phyloP scores from a whole-genome alignment of 2,113 vertebrate genomes.

The Rattus rattus region DNA sequence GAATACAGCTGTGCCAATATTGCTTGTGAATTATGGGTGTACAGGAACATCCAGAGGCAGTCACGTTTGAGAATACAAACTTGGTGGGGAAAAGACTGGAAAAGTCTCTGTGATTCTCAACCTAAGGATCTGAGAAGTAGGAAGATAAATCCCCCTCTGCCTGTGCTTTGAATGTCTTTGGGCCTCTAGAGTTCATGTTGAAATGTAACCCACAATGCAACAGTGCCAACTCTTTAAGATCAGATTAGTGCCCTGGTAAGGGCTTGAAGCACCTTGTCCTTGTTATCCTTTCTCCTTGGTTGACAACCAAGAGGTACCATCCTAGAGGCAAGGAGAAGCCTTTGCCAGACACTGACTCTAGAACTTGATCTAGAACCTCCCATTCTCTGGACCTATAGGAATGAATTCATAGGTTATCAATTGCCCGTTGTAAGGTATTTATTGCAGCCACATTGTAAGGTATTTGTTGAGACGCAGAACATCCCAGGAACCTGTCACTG shows the following conservation, averaged over 20 bases:
- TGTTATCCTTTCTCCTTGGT: neutral
- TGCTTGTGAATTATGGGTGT: neutral
- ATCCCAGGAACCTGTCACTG: neutral
- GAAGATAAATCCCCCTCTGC: neutral
- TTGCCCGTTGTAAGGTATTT: neutral
- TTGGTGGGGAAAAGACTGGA: slow-evolving; percentile 1
- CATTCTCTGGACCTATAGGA: neutral
- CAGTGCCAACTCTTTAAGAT: neutral
- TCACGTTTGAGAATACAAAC: neutral
- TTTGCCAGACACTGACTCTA: neutral
- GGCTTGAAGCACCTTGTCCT: too few relatives aligned
- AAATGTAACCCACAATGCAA: neutral
- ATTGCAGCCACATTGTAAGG: neutral
- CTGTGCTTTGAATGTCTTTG: neutral
- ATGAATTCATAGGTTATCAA: neutral
- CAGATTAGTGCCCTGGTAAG: neutral
- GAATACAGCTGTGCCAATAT: neutral
- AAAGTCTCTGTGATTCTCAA: neutral
- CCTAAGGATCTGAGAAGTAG: neutral
- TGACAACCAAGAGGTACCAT: too few relatives aligned
- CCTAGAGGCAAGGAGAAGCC: neutral
- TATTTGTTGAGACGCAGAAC: neutral
- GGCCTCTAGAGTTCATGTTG: neutral
- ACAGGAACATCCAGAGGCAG: neutral
- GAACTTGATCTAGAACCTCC: neutral